Evolutionary conservation across 2,113 vertebrate species (phyloP), one percentile per base, ranked within the genome.

Genomic region (Prinia subflava): DNA sequence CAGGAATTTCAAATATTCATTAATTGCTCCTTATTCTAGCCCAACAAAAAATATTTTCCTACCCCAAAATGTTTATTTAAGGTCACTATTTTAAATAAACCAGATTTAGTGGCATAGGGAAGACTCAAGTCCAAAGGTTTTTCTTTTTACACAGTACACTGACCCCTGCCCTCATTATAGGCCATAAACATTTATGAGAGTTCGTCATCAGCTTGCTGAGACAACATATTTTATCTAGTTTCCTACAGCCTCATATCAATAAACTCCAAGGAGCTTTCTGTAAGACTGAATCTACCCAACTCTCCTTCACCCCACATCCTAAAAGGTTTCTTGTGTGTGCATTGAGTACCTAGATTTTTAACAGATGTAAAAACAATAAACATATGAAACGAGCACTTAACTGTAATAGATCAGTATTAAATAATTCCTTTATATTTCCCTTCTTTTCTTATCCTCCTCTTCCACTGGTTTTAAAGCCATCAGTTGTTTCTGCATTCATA

Each of bases 141-240:
- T 69, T 30, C 46, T 93, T 75, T 83, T 77, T 78, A 53, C 52
- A 33, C 1, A 2, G 68, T 74, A 33, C 87, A 64, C 14, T 92
- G 94, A 96, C 73, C 89, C 33, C 85, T 92, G 21, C 62, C 71
- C 79, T 91, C 80, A 74, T 90, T 89, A 90, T 33, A 18, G 63
- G 79, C 83, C 62, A 94, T 96, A 97, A 97, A 97, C 18, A 10
- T 96, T 96, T 91, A 95, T 27, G 15, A 87, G 78, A 46, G 28
- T 64, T 94, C 12, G 16, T 94, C 92, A 94, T 77, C 89, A 75
- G 53, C 57, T 92, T 90, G 87, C 96, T 96, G 91, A 96, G 76
- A 52, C 68, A 85, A 93, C 81, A 67, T n/a, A 44, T 90, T 94
- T 92, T 97, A 96, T 94, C 87, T 83, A 5, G 8, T 22, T 94